These are phyloP conservation scores for Indicator indicator DNA, from an alignment of 2,113 vertebrate species.

Conservation along the genomic window DNA sequence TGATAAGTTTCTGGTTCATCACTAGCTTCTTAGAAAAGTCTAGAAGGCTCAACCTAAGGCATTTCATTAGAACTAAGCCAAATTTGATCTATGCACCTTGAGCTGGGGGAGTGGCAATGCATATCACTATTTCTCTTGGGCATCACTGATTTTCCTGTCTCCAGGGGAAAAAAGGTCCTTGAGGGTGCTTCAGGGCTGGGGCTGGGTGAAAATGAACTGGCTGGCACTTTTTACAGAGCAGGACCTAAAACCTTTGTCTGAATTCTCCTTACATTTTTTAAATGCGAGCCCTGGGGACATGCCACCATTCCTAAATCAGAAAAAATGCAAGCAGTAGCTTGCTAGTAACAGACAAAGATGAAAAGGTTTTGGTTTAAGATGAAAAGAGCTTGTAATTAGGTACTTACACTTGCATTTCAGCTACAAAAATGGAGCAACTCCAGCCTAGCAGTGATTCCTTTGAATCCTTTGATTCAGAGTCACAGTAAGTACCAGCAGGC, in stretches of 20 bases:
- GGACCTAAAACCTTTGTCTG: not conserved
- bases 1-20: not conserved
- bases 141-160: not conserved
- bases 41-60: not conserved
- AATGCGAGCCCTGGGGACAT: not conserved
- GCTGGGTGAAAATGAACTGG: not conserved
- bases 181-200: not conserved
- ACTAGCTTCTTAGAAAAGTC: not conserved
- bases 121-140: not conserved
- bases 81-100: not conserved
- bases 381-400: not conserved
- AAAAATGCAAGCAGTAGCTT: not conserved
- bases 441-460: not conserved
- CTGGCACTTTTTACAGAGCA: not conserved
- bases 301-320: not conserved
- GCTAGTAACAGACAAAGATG: not conserved
- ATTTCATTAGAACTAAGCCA: not conserved
- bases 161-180: not conserved
- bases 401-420: slow-evolving; percentile 7
- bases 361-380: not conserved
- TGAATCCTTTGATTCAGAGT: slow-evolving; percentile 4
- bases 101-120: not conserved
- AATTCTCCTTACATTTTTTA: not conserved
- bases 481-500: not conserved
- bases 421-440: not conserved